These are phyloP conservation scores for Leiothrix lutea DNA, from an alignment of 2,113 vertebrate genomes.

Conservation along the genomic window DNA sequence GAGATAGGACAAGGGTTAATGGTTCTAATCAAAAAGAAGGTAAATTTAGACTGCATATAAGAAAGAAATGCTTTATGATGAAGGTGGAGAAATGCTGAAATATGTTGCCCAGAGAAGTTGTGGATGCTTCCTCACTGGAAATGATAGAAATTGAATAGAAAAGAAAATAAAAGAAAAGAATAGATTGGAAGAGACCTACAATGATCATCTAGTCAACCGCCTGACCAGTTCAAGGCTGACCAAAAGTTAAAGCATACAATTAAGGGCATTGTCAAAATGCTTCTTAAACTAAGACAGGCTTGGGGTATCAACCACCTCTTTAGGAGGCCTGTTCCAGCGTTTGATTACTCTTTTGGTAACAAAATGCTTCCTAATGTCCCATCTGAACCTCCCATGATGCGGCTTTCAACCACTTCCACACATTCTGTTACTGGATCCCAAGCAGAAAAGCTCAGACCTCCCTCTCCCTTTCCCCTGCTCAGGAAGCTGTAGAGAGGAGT, in stretches of 20 bases:
- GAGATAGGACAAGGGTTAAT: not conserved
- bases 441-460: not conserved
- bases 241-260: not conserved
- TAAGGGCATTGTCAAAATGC: not conserved
- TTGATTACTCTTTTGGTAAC: not conserved
- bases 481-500: not conserved
- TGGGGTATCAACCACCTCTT: not conserved
- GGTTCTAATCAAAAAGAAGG: not conserved
- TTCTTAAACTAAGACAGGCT: not conserved
- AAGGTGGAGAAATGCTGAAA: not conserved
- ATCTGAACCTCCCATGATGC: not conserved
- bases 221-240: not conserved
- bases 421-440: not conserved
- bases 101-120: not conserved
- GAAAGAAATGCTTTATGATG: not conserved
- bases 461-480: not conserved
- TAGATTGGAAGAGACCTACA: not conserved
- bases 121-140: not conserved
- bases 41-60: not conserved
- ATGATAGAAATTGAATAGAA: not conserved
- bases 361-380: not conserved
- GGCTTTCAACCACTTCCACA: not conserved
- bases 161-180: not conserved
- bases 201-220: not conserved
- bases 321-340: not conserved